Evolutionary conservation across 2,888 invertebrate genomes (phyloP).

Genomic region (Ceriagrion tenellum): DNA sequence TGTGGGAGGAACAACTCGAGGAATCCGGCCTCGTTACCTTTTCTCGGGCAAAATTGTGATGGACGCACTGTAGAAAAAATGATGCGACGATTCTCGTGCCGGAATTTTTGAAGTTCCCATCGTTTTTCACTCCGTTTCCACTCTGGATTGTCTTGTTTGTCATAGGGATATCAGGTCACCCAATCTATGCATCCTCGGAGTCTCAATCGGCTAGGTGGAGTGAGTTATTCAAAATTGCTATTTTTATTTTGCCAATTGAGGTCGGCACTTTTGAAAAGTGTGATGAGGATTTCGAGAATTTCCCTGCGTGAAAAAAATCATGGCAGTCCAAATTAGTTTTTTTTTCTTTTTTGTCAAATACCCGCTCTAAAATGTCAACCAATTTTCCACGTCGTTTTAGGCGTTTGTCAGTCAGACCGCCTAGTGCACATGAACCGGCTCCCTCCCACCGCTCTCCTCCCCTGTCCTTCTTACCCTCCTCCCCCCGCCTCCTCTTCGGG

Average conservation of each 20-base stretch:
- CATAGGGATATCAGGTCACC: too few relatives aligned
- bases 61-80: background rate
- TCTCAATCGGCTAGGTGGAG: too few relatives aligned
- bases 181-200: too few relatives aligned
- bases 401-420: background rate
- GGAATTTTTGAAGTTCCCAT: background rate
- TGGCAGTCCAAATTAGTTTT: too few relatives aligned
- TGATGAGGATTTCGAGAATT: too few relatives aligned
- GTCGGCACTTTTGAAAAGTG: too few relatives aligned
- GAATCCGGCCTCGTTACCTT: background rate
- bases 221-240: background rate
- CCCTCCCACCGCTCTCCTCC: background rate
- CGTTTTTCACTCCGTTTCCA: too few relatives aligned
- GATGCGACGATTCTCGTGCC: background rate
- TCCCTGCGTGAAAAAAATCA: too few relatives aligned
- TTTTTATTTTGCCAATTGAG: background rate
- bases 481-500: background rate
- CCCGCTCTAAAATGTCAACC: background rate
- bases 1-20: background rate
- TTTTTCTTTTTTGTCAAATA: too few relatives aligned
- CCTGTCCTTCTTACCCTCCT: too few relatives aligned
- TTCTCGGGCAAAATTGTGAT: background rate
- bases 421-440: background rate
- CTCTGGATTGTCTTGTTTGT: too few relatives aligned
- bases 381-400: background rate